A percentile compares a stretch with the other conserved stretches of the same genome.
Evolutionary conservation across 2,888 invertebrate species (phyloP).

Genomic region (Brachypalpus laphriformis): DNA sequence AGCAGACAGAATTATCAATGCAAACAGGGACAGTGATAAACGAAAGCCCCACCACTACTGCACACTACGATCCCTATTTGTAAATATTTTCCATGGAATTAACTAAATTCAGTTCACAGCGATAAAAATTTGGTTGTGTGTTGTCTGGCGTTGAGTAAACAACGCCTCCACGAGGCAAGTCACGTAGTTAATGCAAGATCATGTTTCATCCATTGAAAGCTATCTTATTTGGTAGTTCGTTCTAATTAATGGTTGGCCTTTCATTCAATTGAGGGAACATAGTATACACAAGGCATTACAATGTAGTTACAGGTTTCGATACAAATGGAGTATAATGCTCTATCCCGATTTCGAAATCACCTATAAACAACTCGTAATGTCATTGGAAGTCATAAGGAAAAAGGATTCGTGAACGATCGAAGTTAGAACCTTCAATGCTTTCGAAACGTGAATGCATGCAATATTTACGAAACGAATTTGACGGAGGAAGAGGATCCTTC

Average conservation of each 20-base stretch:
- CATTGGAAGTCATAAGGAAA: too few relatives aligned
- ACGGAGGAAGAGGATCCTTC: too few relatives aligned
- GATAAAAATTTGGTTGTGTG: conserved; percentile 10
- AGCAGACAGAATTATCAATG: neutral
- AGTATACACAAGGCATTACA: neutral
- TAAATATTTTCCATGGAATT: conserved; percentile 8
- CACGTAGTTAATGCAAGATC: conserved; percentile 24
- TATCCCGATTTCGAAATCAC: too few relatives aligned
- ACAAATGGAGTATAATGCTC: too few relatives aligned
- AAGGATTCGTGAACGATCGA: too few relatives aligned
- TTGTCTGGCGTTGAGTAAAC: conserved; percentile 4
- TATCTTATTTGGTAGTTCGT: neutral
- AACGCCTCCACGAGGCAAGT: conserved; percentile 26
- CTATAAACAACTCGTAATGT: too few relatives aligned
- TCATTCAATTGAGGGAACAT: neutral
- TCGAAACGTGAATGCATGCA: too few relatives aligned
- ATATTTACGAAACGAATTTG: too few relatives aligned
- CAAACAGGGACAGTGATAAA: neutral
- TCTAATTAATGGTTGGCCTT: neutral
- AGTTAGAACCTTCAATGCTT: too few relatives aligned
- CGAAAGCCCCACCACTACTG: neutral
- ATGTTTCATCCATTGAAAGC: neutral
- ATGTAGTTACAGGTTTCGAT: too few relatives aligned
- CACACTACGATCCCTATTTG: neutral
- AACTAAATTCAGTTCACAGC: neutral